Evolutionary conservation across 2,113 vertebrate species (phyloP).

Genomic region (Hipposideros armiger): DNA sequence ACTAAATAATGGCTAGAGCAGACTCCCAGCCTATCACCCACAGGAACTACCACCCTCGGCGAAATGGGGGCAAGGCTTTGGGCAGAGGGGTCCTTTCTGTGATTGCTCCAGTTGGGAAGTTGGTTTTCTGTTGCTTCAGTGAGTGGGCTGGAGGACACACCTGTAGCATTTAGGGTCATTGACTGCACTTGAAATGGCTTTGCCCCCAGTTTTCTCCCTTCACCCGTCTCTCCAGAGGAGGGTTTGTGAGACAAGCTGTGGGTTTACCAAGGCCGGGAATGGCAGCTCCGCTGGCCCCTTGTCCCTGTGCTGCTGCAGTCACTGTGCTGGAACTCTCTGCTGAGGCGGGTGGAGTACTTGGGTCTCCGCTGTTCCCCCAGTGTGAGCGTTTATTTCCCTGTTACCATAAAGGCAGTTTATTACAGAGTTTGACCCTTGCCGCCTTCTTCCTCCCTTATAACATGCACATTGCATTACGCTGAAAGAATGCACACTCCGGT

Average conservation of each 20-base stretch:
- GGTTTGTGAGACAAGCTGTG: not conserved
- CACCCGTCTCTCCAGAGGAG: not conserved
- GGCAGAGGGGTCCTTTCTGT: not conserved
- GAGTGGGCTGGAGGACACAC: constrained; percentile 29
- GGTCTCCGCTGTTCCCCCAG: not conserved
- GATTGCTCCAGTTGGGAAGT: not conserved
- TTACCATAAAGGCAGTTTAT: not conserved
- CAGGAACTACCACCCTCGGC: not conserved
- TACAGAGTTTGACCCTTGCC: not conserved
- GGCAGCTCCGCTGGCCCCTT: not conserved
- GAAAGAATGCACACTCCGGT: constrained; percentile 59
- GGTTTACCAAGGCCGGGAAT: constrained; percentile 28
- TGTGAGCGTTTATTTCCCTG: not conserved
- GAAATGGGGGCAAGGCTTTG: not conserved
- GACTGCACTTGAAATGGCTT: not conserved
- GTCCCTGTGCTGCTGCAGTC: constrained; percentile 15
- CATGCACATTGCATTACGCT: not conserved
- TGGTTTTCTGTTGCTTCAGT: constrained; percentile 47
- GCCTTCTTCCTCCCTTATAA: not conserved
- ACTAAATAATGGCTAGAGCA: not conserved
- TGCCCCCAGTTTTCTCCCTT: not conserved
- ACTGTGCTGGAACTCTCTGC: constrained; percentile 17
- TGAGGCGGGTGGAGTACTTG: not conserved
- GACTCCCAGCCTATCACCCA: not conserved
- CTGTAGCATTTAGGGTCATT: not conserved